Evolutionary conservation across 2,113 vertebrate genomes (phyloP), one percentile per base, ranked within the genome.

Genomic region (Ascaphus truei): DNA sequence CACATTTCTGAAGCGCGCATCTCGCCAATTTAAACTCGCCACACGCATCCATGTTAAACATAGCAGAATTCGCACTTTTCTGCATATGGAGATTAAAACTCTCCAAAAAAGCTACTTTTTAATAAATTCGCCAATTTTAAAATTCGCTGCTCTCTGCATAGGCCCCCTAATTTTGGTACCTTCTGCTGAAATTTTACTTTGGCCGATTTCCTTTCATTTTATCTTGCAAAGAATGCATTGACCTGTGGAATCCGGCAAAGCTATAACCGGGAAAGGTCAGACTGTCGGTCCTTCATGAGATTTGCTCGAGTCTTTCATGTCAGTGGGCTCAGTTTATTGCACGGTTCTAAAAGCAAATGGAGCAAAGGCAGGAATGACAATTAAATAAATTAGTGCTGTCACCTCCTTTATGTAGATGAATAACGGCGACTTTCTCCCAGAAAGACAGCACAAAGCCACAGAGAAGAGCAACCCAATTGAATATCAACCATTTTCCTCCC

Each of bases 231-330:
- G 25, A 52, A 55, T 56, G 1, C 9, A 2, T 41, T 41, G 18
- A 27, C 34, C n/a, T 36, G 18, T 37, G 20, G 26, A 18, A 69
- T 2, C 15, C 25, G 5, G n/a, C 5, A 10, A 1, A 3, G 0
- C 34, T 63, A 2, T 2, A 66, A 60, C 71, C 51, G 7, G 58
- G 18, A 72, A 68, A 64, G 39, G 34, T 45, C 71, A 55, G 66
- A 73, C n/a, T 29, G 50, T 0, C 22, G 8, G 1, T 25, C 12
- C 52, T 66, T 72, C 43, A 60, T 12, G 15, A 1, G 22, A 7
- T 18, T 10, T 3, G 0, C 16, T 43, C 1, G 6, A 58, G 9
- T 61, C 41, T 18, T 2, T 37, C 31, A 58, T 20, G n/a, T 56
- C 57, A n/a, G 36, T 3, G 1, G 0, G 1, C 9, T 43, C 16